Evolutionary conservation across 2,797 vertebrate species (phyloP), one percentile per base, ranked within the genome.

Genomic region (Syndactyla subalaris): DNA sequence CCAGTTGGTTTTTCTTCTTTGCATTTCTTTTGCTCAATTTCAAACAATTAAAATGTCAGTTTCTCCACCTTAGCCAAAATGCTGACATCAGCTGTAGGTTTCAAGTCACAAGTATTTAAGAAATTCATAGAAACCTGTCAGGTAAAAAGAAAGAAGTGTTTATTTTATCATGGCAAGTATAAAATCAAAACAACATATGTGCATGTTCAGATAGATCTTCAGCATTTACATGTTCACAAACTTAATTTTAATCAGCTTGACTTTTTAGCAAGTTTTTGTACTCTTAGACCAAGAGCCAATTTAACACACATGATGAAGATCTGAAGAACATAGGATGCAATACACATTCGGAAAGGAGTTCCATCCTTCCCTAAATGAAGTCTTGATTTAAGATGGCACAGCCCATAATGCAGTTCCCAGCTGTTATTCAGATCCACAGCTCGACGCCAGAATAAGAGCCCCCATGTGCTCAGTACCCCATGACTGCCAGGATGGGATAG

Each of bases 391-490:
- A 48, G 63, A 71, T 24, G 8, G 21, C 1, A 5, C 62, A 57
- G 54, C 51, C n/a, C 19, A 4, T 1, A 0, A n/a, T 13, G 77
- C n/a, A 46, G 36, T 20, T 15, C 36, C 30, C 63, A 80, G 73
- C 14, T 8, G 4, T 12, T 16, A 32, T 36, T 8, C 34, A 58
- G 15, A 11, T 23, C 54, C 1, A 3, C 26, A 34, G 61, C 23
- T 85, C 20, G 1, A 0, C 3, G 7, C 2, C 0, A 12, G 30
- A 30, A 3, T 23, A 13, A 41, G 20, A 29, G 2, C 7, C 10
- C 14, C 17, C 13, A 8, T 0, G 0, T 32, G 22, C 49, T 72
- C 46, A 39, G 38, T 11, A 6, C 5, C 15, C 18, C 19, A 16
- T 18, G 6, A 30, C 26, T 19, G 2, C 10, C 24, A 18, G 49